Conservation (phyloP, 1,140 invertebrate genomes). For the Tetranychus urticae region DNA sequence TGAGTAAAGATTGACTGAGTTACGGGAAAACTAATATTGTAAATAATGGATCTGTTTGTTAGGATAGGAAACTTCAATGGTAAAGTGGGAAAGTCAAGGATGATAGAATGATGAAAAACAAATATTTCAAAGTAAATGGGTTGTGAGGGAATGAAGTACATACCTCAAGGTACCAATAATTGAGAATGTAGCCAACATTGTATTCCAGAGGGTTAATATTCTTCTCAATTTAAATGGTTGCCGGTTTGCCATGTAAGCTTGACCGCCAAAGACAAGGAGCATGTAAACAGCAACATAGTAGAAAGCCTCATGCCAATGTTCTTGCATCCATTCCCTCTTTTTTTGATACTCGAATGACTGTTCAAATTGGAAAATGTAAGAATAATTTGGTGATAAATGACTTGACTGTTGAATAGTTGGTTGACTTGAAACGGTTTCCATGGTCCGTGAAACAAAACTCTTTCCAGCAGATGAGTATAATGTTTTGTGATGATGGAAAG, state of each 20-base stretch:
- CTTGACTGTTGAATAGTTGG: background rate
- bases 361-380: conserved; percentile 21
- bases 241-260: conserved; percentile 62
- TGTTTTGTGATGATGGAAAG: too few species aligned
- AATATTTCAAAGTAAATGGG: too few species aligned
- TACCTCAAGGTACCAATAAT: background rate
- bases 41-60: too few species aligned
- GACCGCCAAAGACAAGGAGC: conserved; percentile 41
- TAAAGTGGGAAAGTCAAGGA: too few species aligned
- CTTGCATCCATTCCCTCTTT: conserved; percentile 6
- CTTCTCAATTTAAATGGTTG: conserved; percentile 23
- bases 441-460: too few species aligned
- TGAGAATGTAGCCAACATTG: background rate
- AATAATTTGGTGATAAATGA: conserved; percentile 4
- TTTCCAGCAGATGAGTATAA: too few species aligned
- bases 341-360: background rate
- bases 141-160: too few species aligned
- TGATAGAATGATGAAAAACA: too few species aligned
- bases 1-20: too few species aligned
- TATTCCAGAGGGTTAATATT: background rate
- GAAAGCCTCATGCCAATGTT: conserved; percentile 4
- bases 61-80: too few species aligned
- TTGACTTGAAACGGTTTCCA: too few species aligned
- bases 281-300: background rate
- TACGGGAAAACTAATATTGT: too few species aligned